phyloP scores from a whole-genome alignment of 2,113 vertebrate species.

The Glaucidium brasilianum region DNA sequence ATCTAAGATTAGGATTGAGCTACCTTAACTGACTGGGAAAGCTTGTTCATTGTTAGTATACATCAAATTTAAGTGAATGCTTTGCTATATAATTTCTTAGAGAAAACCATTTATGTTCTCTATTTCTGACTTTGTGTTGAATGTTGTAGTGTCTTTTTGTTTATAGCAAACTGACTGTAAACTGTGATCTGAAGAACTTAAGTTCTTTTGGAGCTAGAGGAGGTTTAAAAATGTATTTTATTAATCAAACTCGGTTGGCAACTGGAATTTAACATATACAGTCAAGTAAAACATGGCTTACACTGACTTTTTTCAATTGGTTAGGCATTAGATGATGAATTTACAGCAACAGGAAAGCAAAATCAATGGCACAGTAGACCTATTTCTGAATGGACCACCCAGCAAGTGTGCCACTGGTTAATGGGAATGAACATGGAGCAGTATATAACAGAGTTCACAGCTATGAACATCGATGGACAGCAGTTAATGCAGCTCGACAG shows the following conservation, averaged over 20 bases:
- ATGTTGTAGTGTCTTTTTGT: neutral
- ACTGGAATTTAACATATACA: neutral
- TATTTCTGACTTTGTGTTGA: neutral
- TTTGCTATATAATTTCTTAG: neutral
- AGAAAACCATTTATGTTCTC: neutral
- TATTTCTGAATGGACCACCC: slow-evolving; percentile 85
- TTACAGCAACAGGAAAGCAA: slow-evolving; percentile 77
- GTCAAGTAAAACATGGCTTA: slow-evolving; percentile 4
- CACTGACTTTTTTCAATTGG: neutral
- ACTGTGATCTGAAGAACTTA: neutral
- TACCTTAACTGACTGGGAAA: neutral
- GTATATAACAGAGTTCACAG: slow-evolving; percentile 83
- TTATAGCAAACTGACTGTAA: neutral
- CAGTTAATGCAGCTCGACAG: slow-evolving; percentile 86
- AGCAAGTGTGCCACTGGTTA: slow-evolving; percentile 88
- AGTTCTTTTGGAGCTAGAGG: neutral
- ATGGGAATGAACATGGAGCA: slow-evolving; percentile 92
- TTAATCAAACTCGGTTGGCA: neutral
- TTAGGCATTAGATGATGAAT: slow-evolving; percentile 85
- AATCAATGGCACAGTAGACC: slow-evolving; percentile 89
- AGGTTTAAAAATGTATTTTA: neutral
- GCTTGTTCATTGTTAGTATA: neutral
- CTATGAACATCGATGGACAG: slow-evolving; percentile 80
- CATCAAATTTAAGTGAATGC: neutral
- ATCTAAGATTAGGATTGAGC: neutral